Base-by-base conservation (phyloP, 2,888 invertebrate species). In the Cyclophora punctaria region DNA sequence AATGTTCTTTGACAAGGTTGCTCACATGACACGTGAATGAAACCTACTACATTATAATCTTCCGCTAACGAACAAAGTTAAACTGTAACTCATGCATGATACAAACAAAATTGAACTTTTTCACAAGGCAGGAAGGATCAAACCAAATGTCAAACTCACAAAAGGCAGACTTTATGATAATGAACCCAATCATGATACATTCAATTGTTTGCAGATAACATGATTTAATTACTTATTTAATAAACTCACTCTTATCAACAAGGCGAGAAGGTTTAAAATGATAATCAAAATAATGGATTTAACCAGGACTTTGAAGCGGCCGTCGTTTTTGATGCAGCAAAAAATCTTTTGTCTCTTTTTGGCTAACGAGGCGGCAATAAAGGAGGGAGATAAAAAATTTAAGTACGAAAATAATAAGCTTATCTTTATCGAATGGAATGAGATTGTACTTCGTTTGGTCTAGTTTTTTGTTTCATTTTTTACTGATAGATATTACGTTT, bases 121-220 rank as follows among this genome's bases (percentile, higher is more conserved):
- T 20, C 20, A 20, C 20, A 20, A 20, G 20, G 20, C 20, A 20
- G 20, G 20, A 20, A 20, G 20, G 20, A 20, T 20, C 20, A 20
- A 20, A 20, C 20, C 1, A 2, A 20, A 20, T 20, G 20, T 20
- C 20, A 2, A 20, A 20, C 20, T 20, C 2, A 20, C 20, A 20
- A 20, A 20, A 20, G 20, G 20, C 20, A 20, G 1, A 1, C 20
- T 20, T 20, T 20, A 59, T 63, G 64, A 66, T 64, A 67, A 64
- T 66, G 64, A 67, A 67, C 66, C 66, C 66, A 71, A 71, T 75
- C 73, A 71, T 68, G 71, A 70, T 70, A 67, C 66, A 71, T 64
- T 67, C 71, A 67, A 77, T 76, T 75, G 75, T 76, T 71, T 63
- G 67, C 64, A 67, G 66, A 69, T 73, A 73, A 73, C 74, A 63